Evolutionary conservation across 1,140 invertebrate species (phyloP), one percentile per base, ranked within the genome.

Genomic region (Drosophila guanche): DNA sequence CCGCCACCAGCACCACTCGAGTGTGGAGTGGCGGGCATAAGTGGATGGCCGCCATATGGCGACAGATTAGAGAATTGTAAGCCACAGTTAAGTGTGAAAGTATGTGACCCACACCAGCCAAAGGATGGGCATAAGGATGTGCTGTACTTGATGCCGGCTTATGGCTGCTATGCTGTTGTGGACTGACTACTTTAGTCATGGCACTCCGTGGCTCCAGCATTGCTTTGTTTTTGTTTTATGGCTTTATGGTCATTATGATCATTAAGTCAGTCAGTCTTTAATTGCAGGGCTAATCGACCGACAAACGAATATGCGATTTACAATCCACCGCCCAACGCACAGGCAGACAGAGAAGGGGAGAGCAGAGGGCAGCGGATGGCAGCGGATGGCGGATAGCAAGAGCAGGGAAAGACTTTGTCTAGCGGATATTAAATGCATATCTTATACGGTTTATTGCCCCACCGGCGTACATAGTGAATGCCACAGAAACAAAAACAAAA

Each of bases 221-320:
- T 8, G 27, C 16, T 2, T 27, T n/a, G 68, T 48, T 68, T 67
- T 20, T 29, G n/a, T 29, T 61, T 55, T 65, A 74, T 74, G 43
- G 6, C 54, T 74, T 74, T 74, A 74, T 63, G 70, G 56, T 74
- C 47, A 71, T 70, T 67, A 46, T 50, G 55, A 71, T 71, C 68
- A 74, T 74, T 74, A 55, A 45, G 51, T 52, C 67, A 41, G 51
- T 63, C 27, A 48, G 58, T 5, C 48, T 27, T 57, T 74, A 74
- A 69, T 68, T 57, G 40, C 71, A 22, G 70, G 53, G 54, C 71
- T 58, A 75, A 75, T 76, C 74, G 71, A 74, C 73, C 73, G 73
- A 76, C 73, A 76, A 75, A 75, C 48, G 71, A 68, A 55, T 48
- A 69, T 66, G 70, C 70, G 70, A 74, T 72, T 72, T 73, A 70